Evolutionary conservation across 2,888 invertebrate genomes (phyloP), one percentile per base, ranked within the genome.

Genomic region (Troglohyphantes excavatus): DNA sequence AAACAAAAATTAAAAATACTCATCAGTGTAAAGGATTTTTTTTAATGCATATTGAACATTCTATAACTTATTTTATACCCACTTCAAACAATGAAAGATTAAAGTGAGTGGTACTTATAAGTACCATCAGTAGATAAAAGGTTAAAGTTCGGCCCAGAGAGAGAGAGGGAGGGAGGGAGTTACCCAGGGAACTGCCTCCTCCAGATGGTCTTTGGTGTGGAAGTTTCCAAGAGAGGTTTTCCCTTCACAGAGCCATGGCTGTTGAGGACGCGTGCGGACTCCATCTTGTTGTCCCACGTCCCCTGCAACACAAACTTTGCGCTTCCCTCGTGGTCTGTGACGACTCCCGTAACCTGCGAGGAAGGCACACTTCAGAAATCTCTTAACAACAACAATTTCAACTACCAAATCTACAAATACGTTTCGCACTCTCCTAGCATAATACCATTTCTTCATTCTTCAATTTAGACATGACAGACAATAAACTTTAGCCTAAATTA

Each of bases 241-340:
- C 94, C 94, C 93, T 96, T 94, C 95, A 92, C 95, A 92, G 73
- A 91, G n/a, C 91, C 87, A 21, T 89, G 92, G 65, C 90, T 96
- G 85, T 95, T 95, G 67, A 96, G 95, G 86, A 99, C 98, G 46
- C 97, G 96, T 82, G 99, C 98, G 91, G 97, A 97, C 94, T 99
- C 99, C 79, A 99, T 97, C 94, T 96, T 96, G 91, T 96, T 95
- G 94, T 99, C 99, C 99, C 99, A 99, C 91, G 97, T 97, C 53
- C 99, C 97, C 92, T 95, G 95, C 27, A 96, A 94, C 63, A 96
- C 95, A 95, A 95, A 96, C 92, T 95, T 95, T 72, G 94, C 95
- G 88, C 93, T 94, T 72, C 94, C 95, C 65, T 93, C 93, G 59
- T 93, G 93, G 92, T 95, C 95, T 90, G 95, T 94, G 46, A 96